Evolutionary conservation across 2,888 invertebrate species (phyloP), one percentile per base, ranked within the genome.

Genomic region (Embidobia sp.): DNA sequence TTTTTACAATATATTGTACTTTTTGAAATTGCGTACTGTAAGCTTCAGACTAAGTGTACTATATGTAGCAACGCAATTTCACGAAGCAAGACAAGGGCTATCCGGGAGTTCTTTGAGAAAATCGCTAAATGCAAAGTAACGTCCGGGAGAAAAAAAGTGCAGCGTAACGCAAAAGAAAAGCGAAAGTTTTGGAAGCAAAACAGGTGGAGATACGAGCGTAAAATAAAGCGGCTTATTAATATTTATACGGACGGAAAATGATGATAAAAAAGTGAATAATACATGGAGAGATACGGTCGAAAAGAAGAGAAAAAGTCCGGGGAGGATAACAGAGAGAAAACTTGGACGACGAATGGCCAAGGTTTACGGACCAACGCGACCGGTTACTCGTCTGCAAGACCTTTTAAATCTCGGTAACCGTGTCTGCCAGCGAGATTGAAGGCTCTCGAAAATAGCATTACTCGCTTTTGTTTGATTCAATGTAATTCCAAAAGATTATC

Each of bases 401-500:
- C 81, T 82, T 81, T 83, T 82, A 82, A 83, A 82, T 82, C 81
- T 80, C 73, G 55, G 73, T 80, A 81, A 81, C 79, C 80, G 79
- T 70, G 77, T 78, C 76, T 57, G 67, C 74, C 61, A 73, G 63
- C 42, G 74, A 76, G 79, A 79, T 70, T 81, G 79, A 81, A 82
- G 79, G 79, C 80, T 82, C 80, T 79, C 81, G 79, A 81, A 83
- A 84, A 79, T 79, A 74, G 69, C 77, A 75, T 63, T 42, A 55
- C 64, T 53, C 44, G 61, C 74, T 77, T 78, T 79, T 66, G 48
- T 72, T 76, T 51, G 37, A 61, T 74, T 37, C 26, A 57, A 76
- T 49, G 59, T 37, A 51, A 69, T 44, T 40, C 27, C 16, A 33
- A 27, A n/a, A 37, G 46, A 64, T 64, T 73, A 64, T 64, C 42